Evolutionary conservation across 2,113 vertebrate genomes (phyloP), one percentile per base, ranked within the genome.

Genomic region (Galeopterus variegatus): DNA sequence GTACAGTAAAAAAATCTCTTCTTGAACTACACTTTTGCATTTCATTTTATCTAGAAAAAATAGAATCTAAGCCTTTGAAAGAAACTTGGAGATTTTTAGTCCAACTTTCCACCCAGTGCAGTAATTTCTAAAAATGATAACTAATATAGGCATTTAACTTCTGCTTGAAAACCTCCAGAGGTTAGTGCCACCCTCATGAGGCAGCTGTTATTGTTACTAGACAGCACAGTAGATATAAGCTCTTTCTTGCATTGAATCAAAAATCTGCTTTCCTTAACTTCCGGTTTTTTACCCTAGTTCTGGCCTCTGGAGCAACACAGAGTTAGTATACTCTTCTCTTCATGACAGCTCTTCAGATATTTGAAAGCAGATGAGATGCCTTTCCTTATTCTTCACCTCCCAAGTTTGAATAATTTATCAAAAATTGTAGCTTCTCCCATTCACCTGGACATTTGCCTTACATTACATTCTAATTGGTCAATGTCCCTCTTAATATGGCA

Each of bases 401-500:
- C 58, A 77, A 95, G 62, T 86, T 91, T 96, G 93, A 95, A 96
- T 97, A 96, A 97, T 95, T 94, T 95, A 90, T 97, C 70, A 97
- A 93, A 95, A 96, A 93, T 96, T 95, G 93, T 69, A 89, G 52
- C 86, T 92, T 96, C 50, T 88, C 52, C 54, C 56, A 82, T 82
- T 94, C 91, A 95, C 45, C 26, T 96, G 89, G 65, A 94, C 89
- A 90, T 79, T 89, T 92, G 41, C 79, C 33, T 97, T 96, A 96
- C 87, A 87, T 95, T 94, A 70, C 69, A 65, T 80, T 93, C 89
- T 95, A 82, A 94, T 93, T 91, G 94, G 88, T 91, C 95, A 95
- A 89, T 62, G 73, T 73, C 62, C 67, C 41, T 73, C 73, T 93
- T 92, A 90, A 70, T 56, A 41, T 94, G 80, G 93, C 90, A 95